Conservation (phyloP, 23 tunicate genomes). For the Pegea sp. region DNA sequence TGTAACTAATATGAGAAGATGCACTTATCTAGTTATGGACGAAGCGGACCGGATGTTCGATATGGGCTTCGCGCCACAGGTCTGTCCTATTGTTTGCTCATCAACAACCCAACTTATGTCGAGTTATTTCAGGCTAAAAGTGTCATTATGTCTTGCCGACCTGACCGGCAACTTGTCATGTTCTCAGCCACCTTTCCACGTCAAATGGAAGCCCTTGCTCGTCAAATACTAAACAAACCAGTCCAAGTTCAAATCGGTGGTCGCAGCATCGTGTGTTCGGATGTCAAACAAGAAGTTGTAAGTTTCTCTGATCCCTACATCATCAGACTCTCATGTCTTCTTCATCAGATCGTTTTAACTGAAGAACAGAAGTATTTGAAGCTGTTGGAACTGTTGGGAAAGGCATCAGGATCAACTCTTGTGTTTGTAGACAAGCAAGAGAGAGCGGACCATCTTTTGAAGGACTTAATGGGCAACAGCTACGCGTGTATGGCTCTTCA, state of each 20-base stretch:
- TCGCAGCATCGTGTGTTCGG: constrained; percentile 88
- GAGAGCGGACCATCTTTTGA: constrained; percentile 68
- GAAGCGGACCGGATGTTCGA: constrained; percentile 99
- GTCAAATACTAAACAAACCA: constrained; percentile 74
- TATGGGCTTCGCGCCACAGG: constrained; percentile 99
- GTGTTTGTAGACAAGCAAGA: constrained; percentile 98
- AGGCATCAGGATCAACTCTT: constrained; percentile 50
- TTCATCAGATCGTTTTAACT: constrained; percentile 20
- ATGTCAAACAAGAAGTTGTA: constrained; percentile 86
- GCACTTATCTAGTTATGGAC: constrained; percentile 90
- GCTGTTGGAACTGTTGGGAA: constrained; percentile 74
- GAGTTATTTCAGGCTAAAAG: constrained; percentile 42
- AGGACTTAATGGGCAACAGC: constrained; percentile 72
- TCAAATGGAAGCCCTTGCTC: constrained; percentile 97
- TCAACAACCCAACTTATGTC: background rate
- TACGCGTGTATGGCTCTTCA: constrained; percentile 92
- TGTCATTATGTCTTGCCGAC: constrained; percentile 80
- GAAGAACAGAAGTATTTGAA: constrained; percentile 90
- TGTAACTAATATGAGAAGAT: constrained; percentile 88
- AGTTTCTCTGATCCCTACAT: constrained; percentile 1
- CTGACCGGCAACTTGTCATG: constrained; percentile 93
- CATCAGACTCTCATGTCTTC: background rate
- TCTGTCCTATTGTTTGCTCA: constrained; percentile 1
- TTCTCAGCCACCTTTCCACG: constrained; percentile 98
- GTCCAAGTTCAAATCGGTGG: constrained; percentile 97